Evolutionary conservation across 1,140 invertebrate species (phyloP).

Genomic region (Ostrea edulis): DNA sequence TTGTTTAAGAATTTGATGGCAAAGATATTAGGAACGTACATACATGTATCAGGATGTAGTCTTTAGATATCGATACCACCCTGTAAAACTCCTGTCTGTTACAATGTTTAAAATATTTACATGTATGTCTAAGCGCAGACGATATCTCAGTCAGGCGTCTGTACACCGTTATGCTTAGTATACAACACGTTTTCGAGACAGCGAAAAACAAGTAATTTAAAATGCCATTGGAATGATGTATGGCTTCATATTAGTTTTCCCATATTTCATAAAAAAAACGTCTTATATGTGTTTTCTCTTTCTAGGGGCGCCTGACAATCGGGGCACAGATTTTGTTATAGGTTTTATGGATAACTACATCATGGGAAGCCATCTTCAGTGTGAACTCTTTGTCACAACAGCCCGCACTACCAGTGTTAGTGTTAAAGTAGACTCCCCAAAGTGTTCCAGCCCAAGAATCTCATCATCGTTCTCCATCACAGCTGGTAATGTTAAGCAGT

Average conservation of each 20-base stretch:
- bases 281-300: background rate
- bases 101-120: no score
- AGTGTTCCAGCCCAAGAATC: conserved; percentile 30
- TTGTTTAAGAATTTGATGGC: no score
- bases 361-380: conserved; percentile 33
- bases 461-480: conserved; percentile 44
- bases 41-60: no score
- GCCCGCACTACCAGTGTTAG: conserved; percentile 52
- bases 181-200: no score
- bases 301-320: conserved; percentile 53
- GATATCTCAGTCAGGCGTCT: no score
- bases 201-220: no score
- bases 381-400: conserved; percentile 66
- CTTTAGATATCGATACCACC: no score
- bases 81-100: no score
- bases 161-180: no score
- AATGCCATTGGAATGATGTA: no score
- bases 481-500: conserved; percentile 49
- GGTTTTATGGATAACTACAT: conserved; percentile 49
- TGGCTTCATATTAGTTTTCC: background rate
- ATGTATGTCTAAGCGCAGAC: no score
- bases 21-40: no score
- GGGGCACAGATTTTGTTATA: conserved; percentile 53
- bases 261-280: background rate
- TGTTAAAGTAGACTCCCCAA: conserved; percentile 59